Percentiles rank a stretch among this genome's conserved stretches.
phyloP scores from a whole-genome alignment of 2,888 invertebrate genomes.

The Drosophila phalerata region DNA sequence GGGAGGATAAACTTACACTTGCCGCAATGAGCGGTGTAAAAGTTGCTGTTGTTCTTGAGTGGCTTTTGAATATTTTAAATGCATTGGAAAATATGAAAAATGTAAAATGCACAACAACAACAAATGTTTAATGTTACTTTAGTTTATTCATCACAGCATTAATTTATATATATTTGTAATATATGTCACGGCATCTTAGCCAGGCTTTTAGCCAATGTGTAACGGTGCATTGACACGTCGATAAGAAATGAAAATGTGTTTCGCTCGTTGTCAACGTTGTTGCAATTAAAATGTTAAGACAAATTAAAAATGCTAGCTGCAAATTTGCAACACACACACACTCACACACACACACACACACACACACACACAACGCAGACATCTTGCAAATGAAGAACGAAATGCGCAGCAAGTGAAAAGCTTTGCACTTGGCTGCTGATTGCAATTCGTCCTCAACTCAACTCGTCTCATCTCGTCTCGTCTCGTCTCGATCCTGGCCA shows the following conservation, averaged over 20 bases:
- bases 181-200: slow-evolving; percentile 40
- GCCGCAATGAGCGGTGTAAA: slow-evolving; percentile 26
- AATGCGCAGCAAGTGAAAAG: slow-evolving; percentile 60
- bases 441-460: slow-evolving; percentile 36
- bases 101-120: slow-evolving; percentile 40
- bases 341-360: not conserved
- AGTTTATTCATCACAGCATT: slow-evolving; percentile 24
- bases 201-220: slow-evolving; percentile 38
- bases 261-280: slow-evolving; percentile 38
- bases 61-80: slow-evolving; percentile 67
- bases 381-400: slow-evolving; percentile 45
- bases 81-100: slow-evolving; percentile 53
- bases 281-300: slow-evolving; percentile 78
- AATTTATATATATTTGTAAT: slow-evolving; percentile 2
- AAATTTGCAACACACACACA: slow-evolving; percentile 14
- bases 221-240: slow-evolving; percentile 67
- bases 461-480: not conserved
- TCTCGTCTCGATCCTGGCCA: slow-evolving; percentile 22
- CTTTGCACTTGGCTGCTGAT: slow-evolving; percentile 73
- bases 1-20: slow-evolving; percentile 8
- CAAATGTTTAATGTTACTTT: slow-evolving; percentile 53
- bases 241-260: slow-evolving; percentile 67
- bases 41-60: slow-evolving; percentile 35
- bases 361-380: slow-evolving; percentile 15
- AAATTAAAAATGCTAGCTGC: slow-evolving; percentile 71